Base-by-base conservation (phyloP, 1,140 invertebrate species). In the Potamilus streckersoni region DNA sequence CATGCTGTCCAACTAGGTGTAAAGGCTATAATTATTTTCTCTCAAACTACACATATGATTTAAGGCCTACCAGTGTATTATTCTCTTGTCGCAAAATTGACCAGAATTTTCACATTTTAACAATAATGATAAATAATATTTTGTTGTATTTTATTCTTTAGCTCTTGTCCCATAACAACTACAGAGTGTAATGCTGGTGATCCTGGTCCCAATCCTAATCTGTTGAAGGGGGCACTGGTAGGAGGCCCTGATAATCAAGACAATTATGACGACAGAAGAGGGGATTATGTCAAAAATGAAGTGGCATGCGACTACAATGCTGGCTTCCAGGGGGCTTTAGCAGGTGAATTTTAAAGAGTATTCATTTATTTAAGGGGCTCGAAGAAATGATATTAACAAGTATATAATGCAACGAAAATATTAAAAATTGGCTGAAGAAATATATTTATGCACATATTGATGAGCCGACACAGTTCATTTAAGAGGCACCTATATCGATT, bases 301-400 rank as follows among this genome's bases (percentile, higher is more conserved):
- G 90, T 90, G 0, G 86, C 89, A 14, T 85, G 76, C 70, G 89
- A 91, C 74, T 91, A 90, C 83, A 91, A 91, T 79, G 86, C 89
- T n/a, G 90, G 88, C 2, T 90, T 91, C 80, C 87, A 89, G 66
- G 73, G 74, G 5, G 76, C 78, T 59, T 27, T 80, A 19, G 82
- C 83, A 68, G 83, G 83, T 84, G 76, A 6, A 19, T 58, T 38
- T 38, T 6, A 38, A 38, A 8, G 8, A 38, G 6, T 38, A 38
- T 5, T 38, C 4, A 38, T 38, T 38, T 8, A 38, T 38, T 38
- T 38, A 38, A 38, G 6, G 38, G 2, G 38, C 38, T 38, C 2
- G 38, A 4, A 38, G 38, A 38, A 38, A 38, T 0, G 38, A 38
- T 38, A 38, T 6, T 1, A 38, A 38, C 0, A 38, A 38, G 38